Evolutionary conservation across 2,797 vertebrate species (phyloP), one percentile per base, ranked within the genome.

Genomic region (Microcaecilia unicolor): DNA sequence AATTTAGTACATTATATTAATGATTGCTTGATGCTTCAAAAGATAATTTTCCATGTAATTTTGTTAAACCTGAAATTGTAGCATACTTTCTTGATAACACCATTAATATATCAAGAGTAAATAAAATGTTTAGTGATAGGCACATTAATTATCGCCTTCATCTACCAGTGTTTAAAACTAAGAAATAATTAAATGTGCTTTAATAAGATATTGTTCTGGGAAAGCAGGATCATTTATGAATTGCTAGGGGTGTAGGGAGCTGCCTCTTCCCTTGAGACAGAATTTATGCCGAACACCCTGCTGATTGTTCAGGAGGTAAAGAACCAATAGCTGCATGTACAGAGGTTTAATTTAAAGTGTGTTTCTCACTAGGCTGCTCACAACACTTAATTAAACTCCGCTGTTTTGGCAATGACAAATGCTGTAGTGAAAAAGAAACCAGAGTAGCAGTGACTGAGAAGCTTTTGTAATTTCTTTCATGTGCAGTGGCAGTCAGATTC

Each of bases 351-450:
- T 93, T 96, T 93, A 92, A 93, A 97, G 89, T 87, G 92, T 89
- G 91, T 88, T 97, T 96, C 92, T 98, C 95, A 96, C 92, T 86
- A 96, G 93, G 92, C 92, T 97, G 94, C 94, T 90, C 93, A 93
- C 92, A 93, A 89, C 95, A 93, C 95, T 98, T 96, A 96, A 98
- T 99, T 96, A 99, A 99, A 96, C 92, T 87, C 91, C 79, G 91
- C 91, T 89, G 93, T 94, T 91, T 88, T 97, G 95, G 94, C 95
- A 99, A 92, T 98, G 95, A 99, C 93, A 98, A 96, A 99, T 97
- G 94, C 91, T 73, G 81, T 44, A 38, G 85, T 70, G 90, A 85
- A 78, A 66, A 81, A 87, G 88, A 86, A 94, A 84, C 84, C 86
- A 47, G 76, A 83, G 86, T 80, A 55, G 73, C 86, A 61, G 81